Conservation (phyloP, 2,888 invertebrate species). For the Harpalus rufipes region DNA sequence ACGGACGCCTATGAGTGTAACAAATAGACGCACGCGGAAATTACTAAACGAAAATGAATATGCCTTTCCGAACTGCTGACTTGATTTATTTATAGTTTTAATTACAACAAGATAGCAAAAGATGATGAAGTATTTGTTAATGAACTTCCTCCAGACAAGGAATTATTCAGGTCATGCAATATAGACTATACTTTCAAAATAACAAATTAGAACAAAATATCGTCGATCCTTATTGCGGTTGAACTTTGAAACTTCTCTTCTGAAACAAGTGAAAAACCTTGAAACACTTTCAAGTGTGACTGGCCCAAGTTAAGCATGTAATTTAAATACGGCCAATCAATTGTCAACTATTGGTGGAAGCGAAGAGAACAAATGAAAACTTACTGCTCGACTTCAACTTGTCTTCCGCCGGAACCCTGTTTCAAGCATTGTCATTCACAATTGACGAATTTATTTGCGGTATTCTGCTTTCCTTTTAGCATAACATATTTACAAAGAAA, state of each 20-base stretch:
- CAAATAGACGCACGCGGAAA: slow-evolving; percentile 55
- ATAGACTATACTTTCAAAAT: too few species aligned
- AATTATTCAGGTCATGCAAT: too few species aligned
- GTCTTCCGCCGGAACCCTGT: not conserved
- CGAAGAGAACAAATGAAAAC: not conserved
- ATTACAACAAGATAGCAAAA: slow-evolving; percentile 19
- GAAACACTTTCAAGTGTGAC: not conserved
- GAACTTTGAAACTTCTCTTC: too few species aligned
- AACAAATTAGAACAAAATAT: too few species aligned
- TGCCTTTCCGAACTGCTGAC: not conserved
- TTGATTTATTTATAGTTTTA: slow-evolving; percentile 61
- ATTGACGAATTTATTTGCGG: not conserved
- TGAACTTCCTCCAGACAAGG: too few species aligned
- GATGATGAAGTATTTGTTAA: not conserved
- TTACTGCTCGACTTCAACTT: not conserved
- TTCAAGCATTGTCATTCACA: not conserved
- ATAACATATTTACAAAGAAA: too few species aligned
- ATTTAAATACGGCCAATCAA: not conserved
- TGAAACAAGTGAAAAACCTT: not conserved
- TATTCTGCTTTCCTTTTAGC: not conserved
- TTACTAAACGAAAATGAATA: slow-evolving; percentile 61
- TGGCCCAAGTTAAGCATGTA: not conserved
- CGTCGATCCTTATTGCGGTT: too few species aligned
- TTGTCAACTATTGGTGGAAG: not conserved
- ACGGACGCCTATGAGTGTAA: slow-evolving; percentile 37